Base-by-base conservation (phyloP, 2,113 vertebrate genomes). In the Thamnophis sirtalis region DNA sequence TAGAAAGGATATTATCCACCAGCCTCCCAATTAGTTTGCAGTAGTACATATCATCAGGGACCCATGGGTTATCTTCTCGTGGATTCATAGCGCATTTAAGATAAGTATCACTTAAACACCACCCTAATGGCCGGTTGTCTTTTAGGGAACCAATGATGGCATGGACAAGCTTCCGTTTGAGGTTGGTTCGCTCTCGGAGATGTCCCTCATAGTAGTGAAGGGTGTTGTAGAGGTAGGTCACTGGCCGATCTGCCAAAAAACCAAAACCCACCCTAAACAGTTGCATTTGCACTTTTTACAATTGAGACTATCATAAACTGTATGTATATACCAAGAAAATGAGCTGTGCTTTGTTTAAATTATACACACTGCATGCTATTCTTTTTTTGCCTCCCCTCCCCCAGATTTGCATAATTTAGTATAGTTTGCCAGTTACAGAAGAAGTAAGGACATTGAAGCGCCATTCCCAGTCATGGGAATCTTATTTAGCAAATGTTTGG, bases 141-240 rank as follows among this genome's bases (percentile, higher is more conserved):
- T 99, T 99, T 58, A 99, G 98, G 0, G 99, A 99, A 73, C 98
- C 99, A 97, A 99, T 99, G 96, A 99, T 99, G 86, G 99, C 98
- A 86, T 99, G 99, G 63, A 99, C 99, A 43, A 99, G 98, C 90
- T 99, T 99, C 17, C 99, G 98, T 97, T 99, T 99, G 94, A 99
- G 98, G 95, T 98, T 98, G 91, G 98, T 98, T 50, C 99, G 98
- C 2, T 99, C 98, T 90, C 99, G 96, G 92, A 99, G 97, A 86
- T 99, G 99, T 21, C 97, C 96, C 95, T 99, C 99, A 0, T 99
- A 99, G 94, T 99, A 99, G 95, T 99, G 99, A 58, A 99, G 98
- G 0, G 99, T 99, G 96, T 99, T 99, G 97, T 99, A 99, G 38
- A 99, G 96, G 93, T 99, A 99, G 38, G 99, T 99, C 95, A 99